Conservation (phyloP, 1,140 invertebrate genomes). For the Diploscapter pachys region DNA sequence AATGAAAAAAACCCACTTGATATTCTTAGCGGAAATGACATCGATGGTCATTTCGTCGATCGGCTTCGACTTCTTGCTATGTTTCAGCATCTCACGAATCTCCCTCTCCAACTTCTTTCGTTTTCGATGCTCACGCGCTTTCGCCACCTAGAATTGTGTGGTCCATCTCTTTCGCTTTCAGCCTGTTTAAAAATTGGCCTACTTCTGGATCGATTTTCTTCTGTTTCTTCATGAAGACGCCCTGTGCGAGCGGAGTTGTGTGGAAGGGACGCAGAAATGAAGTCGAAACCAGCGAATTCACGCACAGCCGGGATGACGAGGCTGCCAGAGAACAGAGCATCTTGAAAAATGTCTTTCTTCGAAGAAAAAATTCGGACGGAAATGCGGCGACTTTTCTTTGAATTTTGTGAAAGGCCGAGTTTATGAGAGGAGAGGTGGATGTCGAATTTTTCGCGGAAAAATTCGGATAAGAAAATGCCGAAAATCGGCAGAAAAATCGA, state of each 20-base stretch:
- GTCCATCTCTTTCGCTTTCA: neutral
- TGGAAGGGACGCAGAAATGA: neutral
- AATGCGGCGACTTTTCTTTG: too few relatives aligned
- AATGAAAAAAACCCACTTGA: conserved; percentile 36
- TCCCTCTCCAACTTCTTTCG: conserved; percentile 51
- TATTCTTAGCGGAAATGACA: conserved; percentile 47
- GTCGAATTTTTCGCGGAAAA: too few relatives aligned
- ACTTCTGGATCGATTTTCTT: conserved; percentile 55
- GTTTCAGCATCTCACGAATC: conserved; percentile 52
- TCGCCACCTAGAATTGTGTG: conserved; percentile 41
- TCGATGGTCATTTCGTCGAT: conserved; percentile 52
- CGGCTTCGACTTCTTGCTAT: conserved; percentile 57
- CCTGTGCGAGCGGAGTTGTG: conserved; percentile 5
- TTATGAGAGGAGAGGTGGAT: too few relatives aligned
- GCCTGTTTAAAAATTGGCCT: neutral
- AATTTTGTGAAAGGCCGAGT: too few relatives aligned
- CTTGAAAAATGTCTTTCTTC: too few relatives aligned
- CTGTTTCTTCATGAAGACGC: conserved; percentile 49
- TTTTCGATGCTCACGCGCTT: conserved; percentile 46
- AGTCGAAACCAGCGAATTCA: too few relatives aligned
- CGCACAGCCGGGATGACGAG: too few relatives aligned
- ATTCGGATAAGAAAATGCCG: too few relatives aligned
- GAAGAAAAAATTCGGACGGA: too few relatives aligned
- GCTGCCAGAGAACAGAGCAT: too few relatives aligned
- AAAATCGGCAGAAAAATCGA: too few relatives aligned